Base-by-base conservation (phyloP, 2,113 vertebrate species). In the Tetrax tetrax region DNA sequence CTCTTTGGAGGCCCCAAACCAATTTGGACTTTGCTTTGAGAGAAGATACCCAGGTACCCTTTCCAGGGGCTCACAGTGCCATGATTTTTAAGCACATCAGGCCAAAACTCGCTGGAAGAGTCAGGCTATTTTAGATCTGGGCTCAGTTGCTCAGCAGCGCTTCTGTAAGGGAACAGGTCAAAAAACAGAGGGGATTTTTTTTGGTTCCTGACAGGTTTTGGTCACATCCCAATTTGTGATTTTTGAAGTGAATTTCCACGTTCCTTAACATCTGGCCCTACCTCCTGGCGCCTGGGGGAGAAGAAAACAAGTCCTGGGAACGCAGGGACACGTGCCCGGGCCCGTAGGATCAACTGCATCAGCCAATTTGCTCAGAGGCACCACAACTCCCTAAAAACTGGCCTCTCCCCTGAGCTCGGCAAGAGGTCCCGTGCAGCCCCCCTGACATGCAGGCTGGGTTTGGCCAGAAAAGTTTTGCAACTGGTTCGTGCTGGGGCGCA, bases 401-500 rank as follows among this genome's bases (percentile, higher is more conserved):
- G 9, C 17, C 68, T 31, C 35, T 74, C 28, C 12, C 28, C 33
- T 0, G 0, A 41, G 25, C 41, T 38, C 4, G 4, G 43, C 56
- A 35, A 35, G 54, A 45, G 33, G 8, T 37, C 61, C 61, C 0
- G 0, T 9, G 3, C 50, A 70, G 50, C 12, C 31, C 31, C 37
- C 37, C 21, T 9, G 0, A 0, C 15, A 33, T 66, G 41, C 41
- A 43, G 50, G 28, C 35, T 47, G 50, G 19, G 33, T 37, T 82
- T 61, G 24, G n/a, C 29, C 19, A 7, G 2, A 6, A n/a, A 51
- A 47, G 45, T 69, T 75, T 51, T 12, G 6, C 41, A 60, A 28
- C 7, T 38, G 64, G 22, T 14, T 21, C 8, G 4, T 17, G 59
- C 29, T 13, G 51, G 8, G 16, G 56, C 1, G 1, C 25, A 5